Base-by-base conservation (phyloP, 2,888 invertebrate genomes). In the Gibbula magus region DNA sequence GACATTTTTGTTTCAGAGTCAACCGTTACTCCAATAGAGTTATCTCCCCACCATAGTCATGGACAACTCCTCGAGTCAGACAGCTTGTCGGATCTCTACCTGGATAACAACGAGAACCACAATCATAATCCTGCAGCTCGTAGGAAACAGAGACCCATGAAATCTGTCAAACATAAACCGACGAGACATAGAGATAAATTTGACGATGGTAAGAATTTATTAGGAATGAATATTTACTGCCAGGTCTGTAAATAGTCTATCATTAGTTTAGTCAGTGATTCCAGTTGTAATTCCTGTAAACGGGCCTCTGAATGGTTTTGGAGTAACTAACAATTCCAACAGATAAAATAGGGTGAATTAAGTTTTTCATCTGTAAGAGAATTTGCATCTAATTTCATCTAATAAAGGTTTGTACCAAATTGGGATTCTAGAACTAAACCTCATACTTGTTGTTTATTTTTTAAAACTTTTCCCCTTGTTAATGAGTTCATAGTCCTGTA, bases 11-110 rank as follows among this genome's bases (percentile, higher is more conserved):
- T 78, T 80, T 35, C 70, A 88, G 88, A 88, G 70, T 87, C 86
- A 0, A 82, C 86, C 51, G 86, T 88, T 13, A 88, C 88, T 20
- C 88, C 88, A 32, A 88, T 88, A 51, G 84, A 86, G 32, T 78
- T 83, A 13, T 82, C 82, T 39, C 83, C 84, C 32, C 85, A 86
- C 52, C 75, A 77, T 18, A 79, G 79, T 16, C 86, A 88, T 82
- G 88, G 88, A 13, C 84, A 83, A 56, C 61, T 87, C 8, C 78
- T 88, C n/a, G 87, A 87, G 78, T 88, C 88, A 25, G 88, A 88
- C 80, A 87, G 84, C 20, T 77, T 87, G 29, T 86, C 87, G 8
- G 87, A 87, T 29, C 80, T 86, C 70, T 85, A 85, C n/a, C 77
- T 83, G 52, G 84, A 83, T 32, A 81, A 79, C 66, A 77, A 66